These are phyloP conservation scores for Setipinna tenuifilis DNA, from an alignment of 2,797 vertebrate genomes.

Conservation along the genomic window DNA sequence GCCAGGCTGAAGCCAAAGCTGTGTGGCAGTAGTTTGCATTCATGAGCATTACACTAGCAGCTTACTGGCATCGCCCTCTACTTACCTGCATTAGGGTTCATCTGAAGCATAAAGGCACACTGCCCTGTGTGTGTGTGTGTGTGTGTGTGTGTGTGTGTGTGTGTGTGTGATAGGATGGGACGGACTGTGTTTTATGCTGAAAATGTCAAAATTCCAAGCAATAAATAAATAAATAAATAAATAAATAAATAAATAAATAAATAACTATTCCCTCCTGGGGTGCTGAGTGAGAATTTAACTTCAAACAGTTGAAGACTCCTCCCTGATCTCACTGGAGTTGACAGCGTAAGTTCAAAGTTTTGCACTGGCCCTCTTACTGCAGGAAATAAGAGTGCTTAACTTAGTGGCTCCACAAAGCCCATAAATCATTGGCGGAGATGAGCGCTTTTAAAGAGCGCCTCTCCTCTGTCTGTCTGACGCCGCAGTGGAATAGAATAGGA, in stretches of 20 bases:
- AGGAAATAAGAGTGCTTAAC: neutral
- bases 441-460: neutral
- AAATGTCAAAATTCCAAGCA: neutral
- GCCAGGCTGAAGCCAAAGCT: neutral
- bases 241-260: too few relatives aligned
- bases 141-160: too few relatives aligned
- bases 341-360: neutral
- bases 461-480: too few relatives aligned
- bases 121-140: neutral
- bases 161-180: too few relatives aligned
- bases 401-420: neutral
- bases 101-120: neutral
- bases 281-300: neutral
- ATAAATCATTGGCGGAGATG: neutral
- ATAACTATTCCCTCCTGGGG: neutral
- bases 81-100: neutral
- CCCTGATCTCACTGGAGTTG: neutral
- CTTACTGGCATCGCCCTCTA: neutral
- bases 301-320: neutral
- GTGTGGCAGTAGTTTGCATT: neutral
- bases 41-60: neutral
- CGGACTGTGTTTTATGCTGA: neutral
- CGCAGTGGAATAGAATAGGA: neutral
- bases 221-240: too few relatives aligned
- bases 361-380: neutral